Evolutionary conservation across 2,113 vertebrate genomes (phyloP).

Genomic region (Lichenostomus cassidix): DNA sequence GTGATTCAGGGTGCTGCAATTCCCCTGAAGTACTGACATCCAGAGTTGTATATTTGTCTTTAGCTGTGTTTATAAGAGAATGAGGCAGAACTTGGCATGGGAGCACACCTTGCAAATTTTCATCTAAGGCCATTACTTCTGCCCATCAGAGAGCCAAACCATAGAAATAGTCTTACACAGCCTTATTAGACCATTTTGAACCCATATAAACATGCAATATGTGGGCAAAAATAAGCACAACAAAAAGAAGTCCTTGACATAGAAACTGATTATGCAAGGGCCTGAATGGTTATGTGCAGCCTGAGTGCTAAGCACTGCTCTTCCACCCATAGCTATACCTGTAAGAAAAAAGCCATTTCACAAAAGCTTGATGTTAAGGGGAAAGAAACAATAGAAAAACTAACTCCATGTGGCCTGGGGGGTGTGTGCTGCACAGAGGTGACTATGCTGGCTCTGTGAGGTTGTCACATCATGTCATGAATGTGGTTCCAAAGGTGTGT

Average conservation of each 20-base stretch:
- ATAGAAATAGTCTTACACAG: background rate
- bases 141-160: background rate
- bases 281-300: background rate
- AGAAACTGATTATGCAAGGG: background rate
- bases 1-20: background rate
- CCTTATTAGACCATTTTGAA: background rate
- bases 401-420: rapidly evolving
- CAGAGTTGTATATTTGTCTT: background rate
- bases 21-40: background rate
- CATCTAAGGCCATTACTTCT: background rate
- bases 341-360: background rate
- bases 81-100: background rate
- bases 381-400: background rate
- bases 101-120: background rate
- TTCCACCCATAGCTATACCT: background rate
- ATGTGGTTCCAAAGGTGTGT: rapidly evolving
- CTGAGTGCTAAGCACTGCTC: background rate
- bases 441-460: background rate
- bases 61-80: background rate
- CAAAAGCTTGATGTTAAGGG: background rate
- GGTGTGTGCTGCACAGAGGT: background rate
- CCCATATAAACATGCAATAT: background rate
- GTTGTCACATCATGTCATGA: background rate
- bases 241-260: background rate
- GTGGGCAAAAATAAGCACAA: background rate